Conservation (phyloP, 2,113 vertebrate genomes). For the Oryctolagus cuniculus region DNA sequence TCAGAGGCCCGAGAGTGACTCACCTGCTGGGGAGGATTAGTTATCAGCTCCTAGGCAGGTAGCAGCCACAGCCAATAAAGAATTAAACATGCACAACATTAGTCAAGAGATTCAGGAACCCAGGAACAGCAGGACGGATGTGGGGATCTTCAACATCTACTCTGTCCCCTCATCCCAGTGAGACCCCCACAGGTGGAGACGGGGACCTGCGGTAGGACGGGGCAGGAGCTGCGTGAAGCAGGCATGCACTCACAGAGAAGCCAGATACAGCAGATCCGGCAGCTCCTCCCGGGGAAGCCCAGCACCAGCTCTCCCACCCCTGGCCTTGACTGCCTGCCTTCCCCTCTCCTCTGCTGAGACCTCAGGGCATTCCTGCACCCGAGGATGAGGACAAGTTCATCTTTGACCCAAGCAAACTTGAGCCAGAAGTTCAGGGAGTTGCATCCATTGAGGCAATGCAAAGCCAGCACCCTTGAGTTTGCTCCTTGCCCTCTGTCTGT, state of each 20-base stretch:
- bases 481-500: too few species aligned
- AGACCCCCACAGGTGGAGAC: neutral
- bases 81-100: conserved; percentile 93
- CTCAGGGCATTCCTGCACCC: neutral
- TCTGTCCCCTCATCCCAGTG: neutral
- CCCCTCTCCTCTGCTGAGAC: neutral
- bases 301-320: neutral
- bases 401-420: neutral
- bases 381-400: neutral
- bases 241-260: neutral
- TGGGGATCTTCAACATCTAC: neutral
- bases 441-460: conserved; percentile 60
- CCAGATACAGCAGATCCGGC: neutral
- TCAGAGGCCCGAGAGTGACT: conserved; percentile 82
- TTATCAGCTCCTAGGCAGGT: conserved; percentile 96
- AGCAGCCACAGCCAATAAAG: conserved; percentile 90
- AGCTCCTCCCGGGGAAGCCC: neutral
- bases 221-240: neutral
- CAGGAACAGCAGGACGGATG: conserved; percentile 79
- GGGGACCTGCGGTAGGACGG: neutral
- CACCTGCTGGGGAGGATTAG: conserved; percentile 96
- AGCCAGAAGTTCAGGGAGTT: conserved; percentile 13
- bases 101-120: conserved; percentile 85
- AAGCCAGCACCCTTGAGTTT: conserved; percentile 53
- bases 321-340: neutral